phyloP scores from a whole-genome alignment of 2,888 invertebrate genomes.

The Noctua pronuba region DNA sequence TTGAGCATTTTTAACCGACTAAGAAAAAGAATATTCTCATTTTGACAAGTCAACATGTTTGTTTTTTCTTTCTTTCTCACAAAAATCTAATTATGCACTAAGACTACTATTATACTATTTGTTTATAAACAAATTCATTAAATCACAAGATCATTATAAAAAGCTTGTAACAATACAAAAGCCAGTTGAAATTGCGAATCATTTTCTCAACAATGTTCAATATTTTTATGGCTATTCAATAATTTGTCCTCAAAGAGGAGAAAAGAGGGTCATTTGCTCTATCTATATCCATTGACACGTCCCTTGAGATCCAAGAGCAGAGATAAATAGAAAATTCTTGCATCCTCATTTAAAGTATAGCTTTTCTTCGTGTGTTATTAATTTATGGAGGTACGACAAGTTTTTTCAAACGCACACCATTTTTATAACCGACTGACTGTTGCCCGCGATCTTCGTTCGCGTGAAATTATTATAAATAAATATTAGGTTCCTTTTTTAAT shows the following conservation, averaged over 20 bases:
- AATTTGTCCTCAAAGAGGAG: constrained; percentile 1
- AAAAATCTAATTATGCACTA: no score
- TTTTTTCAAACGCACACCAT: not conserved
- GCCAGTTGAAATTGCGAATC: not conserved
- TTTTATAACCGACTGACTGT: not conserved
- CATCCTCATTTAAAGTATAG: no score
- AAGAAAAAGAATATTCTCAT: no score
- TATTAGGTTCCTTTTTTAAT: no score
- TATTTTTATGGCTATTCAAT: constrained; percentile 13
- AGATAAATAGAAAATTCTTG: no score
- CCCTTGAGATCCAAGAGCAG: not conserved
- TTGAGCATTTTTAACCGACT: no score
- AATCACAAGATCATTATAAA: no score
- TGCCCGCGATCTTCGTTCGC: no score
- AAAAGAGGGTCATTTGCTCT: not conserved
- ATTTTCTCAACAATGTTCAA: not conserved
- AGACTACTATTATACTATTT: not conserved
- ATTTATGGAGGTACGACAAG: not conserved
- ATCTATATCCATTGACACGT: not conserved
- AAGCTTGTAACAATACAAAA: not conserved
- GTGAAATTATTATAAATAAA: no score
- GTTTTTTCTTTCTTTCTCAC: no score
- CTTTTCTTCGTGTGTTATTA: not conserved
- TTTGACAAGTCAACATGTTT: no score
- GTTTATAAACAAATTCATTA: not conserved